These are phyloP conservation scores for Archegozetes longisetosus DNA, from an alignment of 1,140 invertebrate species.

Conservation along the genomic window DNA sequence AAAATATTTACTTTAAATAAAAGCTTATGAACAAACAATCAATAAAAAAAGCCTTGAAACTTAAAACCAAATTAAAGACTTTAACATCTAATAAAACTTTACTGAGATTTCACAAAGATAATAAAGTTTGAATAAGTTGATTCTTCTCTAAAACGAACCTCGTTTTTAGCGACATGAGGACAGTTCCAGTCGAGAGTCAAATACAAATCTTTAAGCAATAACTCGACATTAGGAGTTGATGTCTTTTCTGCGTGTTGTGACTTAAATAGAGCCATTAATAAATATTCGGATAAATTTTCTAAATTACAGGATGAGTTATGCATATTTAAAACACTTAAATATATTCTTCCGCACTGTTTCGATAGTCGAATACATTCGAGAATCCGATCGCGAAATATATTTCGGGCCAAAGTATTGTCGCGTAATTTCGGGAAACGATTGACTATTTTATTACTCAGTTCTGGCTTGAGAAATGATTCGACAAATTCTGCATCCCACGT, in stretches of 20 bases:
- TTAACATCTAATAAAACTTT: no score
- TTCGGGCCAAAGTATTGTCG: slow-evolving; percentile 23
- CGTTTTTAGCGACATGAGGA: slow-evolving; percentile 28
- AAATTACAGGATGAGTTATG: slow-evolving; percentile 27
- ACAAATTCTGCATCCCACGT: slow-evolving; percentile 26
- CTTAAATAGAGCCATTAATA: slow-evolving; percentile 31
- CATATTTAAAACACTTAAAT: slow-evolving; percentile 30
- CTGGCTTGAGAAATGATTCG: slow-evolving; percentile 30
- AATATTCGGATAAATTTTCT: slow-evolving; percentile 30
- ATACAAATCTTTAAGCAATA: slow-evolving; percentile 29
- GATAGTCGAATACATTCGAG: slow-evolving; percentile 27
- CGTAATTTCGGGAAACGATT: slow-evolving; percentile 26
- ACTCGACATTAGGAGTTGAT: slow-evolving; percentile 9
- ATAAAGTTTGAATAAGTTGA: no score
- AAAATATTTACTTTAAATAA: no score
- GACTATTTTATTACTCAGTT: slow-evolving; percentile 28
- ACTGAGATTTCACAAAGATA: no score
- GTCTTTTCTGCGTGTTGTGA: slow-evolving; percentile 19
- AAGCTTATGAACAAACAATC: no score
- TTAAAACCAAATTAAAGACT: no score
- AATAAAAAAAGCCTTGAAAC: no score
- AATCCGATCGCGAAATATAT: slow-evolving; percentile 29
- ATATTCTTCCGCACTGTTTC: slow-evolving; percentile 25
- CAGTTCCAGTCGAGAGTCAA: slow-evolving; percentile 35
- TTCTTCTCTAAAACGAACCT: no score